Conservation (phyloP, 2,797 vertebrate species). For the Pantherophis alleghaniensis region DNA sequence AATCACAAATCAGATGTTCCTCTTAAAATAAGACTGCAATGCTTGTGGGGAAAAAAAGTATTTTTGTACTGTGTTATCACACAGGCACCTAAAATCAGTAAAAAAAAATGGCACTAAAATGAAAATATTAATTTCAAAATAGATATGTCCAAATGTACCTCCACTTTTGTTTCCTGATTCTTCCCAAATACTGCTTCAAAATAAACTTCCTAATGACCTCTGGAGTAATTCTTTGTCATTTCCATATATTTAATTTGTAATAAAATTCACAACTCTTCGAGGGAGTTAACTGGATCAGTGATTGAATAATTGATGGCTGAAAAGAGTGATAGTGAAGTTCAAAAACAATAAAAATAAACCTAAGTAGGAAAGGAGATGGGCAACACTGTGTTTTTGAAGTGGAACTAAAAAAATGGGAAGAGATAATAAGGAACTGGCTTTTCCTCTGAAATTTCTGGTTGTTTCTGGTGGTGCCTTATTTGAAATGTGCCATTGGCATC, state of each 20-base stretch:
- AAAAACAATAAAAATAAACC: neutral
- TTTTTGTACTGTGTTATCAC: neutral
- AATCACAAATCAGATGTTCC: neutral
- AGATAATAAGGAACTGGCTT: neutral
- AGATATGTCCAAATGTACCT: neutral
- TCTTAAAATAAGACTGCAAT: neutral
- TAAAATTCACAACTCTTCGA: neutral
- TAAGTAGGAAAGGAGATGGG: neutral
- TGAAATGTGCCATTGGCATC: neutral
- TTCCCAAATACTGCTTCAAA: neutral
- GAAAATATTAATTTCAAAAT: neutral
- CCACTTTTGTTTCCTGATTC: neutral
- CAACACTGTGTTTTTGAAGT: neutral
- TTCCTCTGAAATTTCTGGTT: neutral
- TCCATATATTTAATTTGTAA: neutral
- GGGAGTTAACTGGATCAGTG: neutral
- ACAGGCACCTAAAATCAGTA: neutral
- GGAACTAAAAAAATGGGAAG: neutral
- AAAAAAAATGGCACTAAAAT: neutral
- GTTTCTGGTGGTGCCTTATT: neutral
- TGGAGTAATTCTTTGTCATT: neutral
- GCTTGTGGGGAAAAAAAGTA: neutral
- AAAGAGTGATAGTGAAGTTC: neutral
- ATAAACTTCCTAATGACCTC: neutral
- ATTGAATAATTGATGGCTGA: neutral